Percentiles rank a stretch among this genome's conserved stretches.
Conservation (phyloP, 1,140 invertebrate species). For the Drosophila auraria region DNA sequence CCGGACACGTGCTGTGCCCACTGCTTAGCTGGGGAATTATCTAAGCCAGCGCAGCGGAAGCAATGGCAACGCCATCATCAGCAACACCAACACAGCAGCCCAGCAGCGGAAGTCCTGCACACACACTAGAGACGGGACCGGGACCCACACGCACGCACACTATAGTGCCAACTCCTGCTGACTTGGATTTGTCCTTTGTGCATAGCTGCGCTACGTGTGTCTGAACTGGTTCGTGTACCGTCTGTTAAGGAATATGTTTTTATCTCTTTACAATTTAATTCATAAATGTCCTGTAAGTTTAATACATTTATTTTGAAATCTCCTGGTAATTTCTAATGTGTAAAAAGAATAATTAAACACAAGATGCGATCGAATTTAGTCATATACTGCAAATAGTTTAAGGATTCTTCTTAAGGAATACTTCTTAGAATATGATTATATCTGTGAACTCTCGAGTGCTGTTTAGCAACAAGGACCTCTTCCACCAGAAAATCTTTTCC, state of each 20-base stretch:
- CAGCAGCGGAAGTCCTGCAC: slow-evolving; percentile 36
- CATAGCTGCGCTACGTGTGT: slow-evolving; percentile 11
- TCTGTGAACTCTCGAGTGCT: not conserved
- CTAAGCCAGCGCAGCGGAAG: slow-evolving; percentile 47
- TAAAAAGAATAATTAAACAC: too few relatives aligned
- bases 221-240: slow-evolving; percentile 38
- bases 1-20: slow-evolving; percentile 56
- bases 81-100: slow-evolving; percentile 24
- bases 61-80: slow-evolving; percentile 45
- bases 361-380: too few relatives aligned
- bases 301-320: too few relatives aligned
- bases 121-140: slow-evolving; percentile 4
- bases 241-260: not conserved
- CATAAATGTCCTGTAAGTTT: not conserved
- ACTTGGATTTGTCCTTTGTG: slow-evolving; percentile 30
- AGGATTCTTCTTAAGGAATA: too few relatives aligned
- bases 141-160: slow-evolving; percentile 9
- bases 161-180: slow-evolving; percentile 39
- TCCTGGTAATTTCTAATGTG: not conserved
- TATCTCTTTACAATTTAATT: not conserved
- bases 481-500: not conserved
- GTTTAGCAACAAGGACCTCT: not conserved
- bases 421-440: too few relatives aligned
- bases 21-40: slow-evolving; percentile 53
- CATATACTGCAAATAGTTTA: too few relatives aligned